A percentile compares a stretch with the other conserved stretches of the same genome.
Evolutionary conservation across 2,113 vertebrate species (phyloP).

Genomic region (Oryzias melastigma): DNA sequence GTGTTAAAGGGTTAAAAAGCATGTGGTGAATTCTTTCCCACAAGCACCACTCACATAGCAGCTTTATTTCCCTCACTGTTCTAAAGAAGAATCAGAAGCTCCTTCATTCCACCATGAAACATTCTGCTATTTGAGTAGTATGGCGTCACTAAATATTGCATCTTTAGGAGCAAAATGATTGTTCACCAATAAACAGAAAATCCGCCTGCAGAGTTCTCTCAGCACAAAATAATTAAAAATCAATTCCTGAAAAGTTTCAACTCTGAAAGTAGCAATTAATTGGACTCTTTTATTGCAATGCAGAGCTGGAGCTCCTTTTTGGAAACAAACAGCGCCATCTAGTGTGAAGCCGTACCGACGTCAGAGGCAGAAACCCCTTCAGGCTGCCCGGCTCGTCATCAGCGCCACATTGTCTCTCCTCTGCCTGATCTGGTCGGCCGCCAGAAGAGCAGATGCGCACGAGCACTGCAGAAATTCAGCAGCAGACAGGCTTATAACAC

Average conservation of each 20-base stretch:
- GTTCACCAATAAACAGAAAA: neutral
- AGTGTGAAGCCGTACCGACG: slow-evolving; percentile 34
- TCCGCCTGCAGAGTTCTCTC: neutral
- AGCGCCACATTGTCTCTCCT: slow-evolving; percentile 15
- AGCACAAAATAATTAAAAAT: slow-evolving; percentile 20
- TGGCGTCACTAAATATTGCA: neutral
- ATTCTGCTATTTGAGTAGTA: too few relatives aligned
- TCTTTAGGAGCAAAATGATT: slow-evolving; percentile 9
- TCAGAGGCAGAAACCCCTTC: slow-evolving; percentile 1
- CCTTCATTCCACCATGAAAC: too few relatives aligned
- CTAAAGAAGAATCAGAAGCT: slow-evolving; percentile 8
- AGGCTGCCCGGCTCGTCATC: slow-evolving; percentile 13
- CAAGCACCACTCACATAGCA: neutral
- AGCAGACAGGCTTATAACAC: slow-evolving; percentile 25
- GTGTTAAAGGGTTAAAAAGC: too few relatives aligned
- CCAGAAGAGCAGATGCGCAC: slow-evolving; percentile 46
- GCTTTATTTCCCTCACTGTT: slow-evolving; percentile 26
- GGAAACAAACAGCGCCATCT: slow-evolving; percentile 64
- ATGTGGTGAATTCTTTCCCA: too few relatives aligned
- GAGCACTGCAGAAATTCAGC: slow-evolving; percentile 21
- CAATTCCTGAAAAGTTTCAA: slow-evolving; percentile 19
- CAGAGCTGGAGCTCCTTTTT: too few relatives aligned
- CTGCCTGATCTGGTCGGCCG: slow-evolving; percentile 44
- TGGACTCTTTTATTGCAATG: slow-evolving; percentile 2
- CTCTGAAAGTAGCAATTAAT: slow-evolving; percentile 15